Evolutionary conservation across 2,888 invertebrate species (phyloP).

Genomic region (Zhuqinia jingwanae): DNA sequence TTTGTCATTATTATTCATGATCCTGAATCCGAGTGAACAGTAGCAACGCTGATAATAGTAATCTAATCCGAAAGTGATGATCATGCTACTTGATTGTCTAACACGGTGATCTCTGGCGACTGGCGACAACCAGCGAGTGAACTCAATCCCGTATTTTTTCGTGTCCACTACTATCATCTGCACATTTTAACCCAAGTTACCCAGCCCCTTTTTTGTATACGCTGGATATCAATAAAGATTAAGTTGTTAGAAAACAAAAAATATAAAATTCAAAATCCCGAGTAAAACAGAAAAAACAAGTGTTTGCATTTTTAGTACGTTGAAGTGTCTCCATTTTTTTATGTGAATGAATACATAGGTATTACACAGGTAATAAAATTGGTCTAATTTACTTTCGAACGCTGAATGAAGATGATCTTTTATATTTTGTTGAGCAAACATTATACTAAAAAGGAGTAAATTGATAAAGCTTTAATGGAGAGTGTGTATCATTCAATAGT

Average conservation of each 20-base stretch:
- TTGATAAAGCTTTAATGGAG: background rate
- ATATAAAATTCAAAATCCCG: no score
- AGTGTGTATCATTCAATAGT: background rate
- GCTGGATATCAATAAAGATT: no score
- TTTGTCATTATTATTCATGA: constrained; percentile 26
- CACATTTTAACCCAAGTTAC: no score
- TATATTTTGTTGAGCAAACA: constrained; percentile 55
- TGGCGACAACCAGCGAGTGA: constrained; percentile 15
- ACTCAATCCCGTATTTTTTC: background rate
- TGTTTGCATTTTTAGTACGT: no score
- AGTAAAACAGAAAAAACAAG: no score
- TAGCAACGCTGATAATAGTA: background rate
- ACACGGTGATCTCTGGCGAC: background rate
- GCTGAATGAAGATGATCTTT: background rate
- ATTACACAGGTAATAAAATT: constrained; percentile 7
- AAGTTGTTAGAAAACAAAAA: no score
- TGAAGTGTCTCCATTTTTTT: background rate
- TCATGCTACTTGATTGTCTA: background rate
- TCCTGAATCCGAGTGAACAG: background rate
- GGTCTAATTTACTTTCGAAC: constrained; percentile 55
- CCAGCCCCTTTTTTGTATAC: no score
- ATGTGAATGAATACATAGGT: constrained; percentile 56
- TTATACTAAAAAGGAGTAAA: background rate
- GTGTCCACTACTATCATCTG: no score
- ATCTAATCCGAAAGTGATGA: background rate